These are phyloP conservation scores for Xenopus tropicalis DNA, from an alignment of 2,113 vertebrate species.

Conservation along the genomic window UCB_Xtro_10.0 CM004447.2:140705001-140705500, in stretches of 20 bases:
- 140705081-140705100: conserved; percentile 26
- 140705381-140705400: conserved; percentile 1
- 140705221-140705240: conserved; percentile 39
- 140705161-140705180: conserved; percentile 44
- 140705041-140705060: too few species aligned
- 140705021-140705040: background rate
- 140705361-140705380: background rate
- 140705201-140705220: conserved; percentile 45
- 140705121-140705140: conserved; percentile 39
- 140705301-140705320: conserved; percentile 35
- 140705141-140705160: conserved; percentile 45
- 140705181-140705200: conserved; percentile 40
- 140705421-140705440: conserved; percentile 24
- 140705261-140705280: conserved; percentile 28
- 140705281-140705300: conserved; percentile 44
- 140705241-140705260: conserved; percentile 35
- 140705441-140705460: background rate
- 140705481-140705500: background rate
- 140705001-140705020: conserved; percentile 12
- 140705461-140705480: background rate
- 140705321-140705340: conserved; percentile 37
- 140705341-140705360: conserved; percentile 9
- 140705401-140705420: background rate
- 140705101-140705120: conserved; percentile 40
- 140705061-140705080: background rate